Evolutionary conservation across 2,113 vertebrate genomes (phyloP).

Genomic region (Sisor rabdophorus): DNA sequence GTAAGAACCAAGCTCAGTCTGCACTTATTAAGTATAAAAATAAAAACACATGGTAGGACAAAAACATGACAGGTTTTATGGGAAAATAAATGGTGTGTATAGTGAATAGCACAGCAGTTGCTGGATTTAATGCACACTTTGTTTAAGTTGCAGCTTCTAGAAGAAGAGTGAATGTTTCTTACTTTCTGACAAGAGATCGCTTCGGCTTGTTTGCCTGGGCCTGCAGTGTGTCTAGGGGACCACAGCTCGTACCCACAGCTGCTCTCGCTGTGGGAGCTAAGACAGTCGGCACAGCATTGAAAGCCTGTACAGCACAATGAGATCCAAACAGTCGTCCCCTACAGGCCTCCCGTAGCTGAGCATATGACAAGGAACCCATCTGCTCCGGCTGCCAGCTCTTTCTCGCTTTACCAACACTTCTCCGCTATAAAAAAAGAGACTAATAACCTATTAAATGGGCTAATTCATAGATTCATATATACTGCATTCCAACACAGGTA

Average conservation of each 20-base stretch:
- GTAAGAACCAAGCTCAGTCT: neutral
- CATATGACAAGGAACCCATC: slow-evolving; percentile 32
- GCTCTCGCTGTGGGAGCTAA: slow-evolving; percentile 14
- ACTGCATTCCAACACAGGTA: slow-evolving; percentile 70
- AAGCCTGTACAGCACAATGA: neutral
- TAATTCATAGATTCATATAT: slow-evolving; percentile 42
- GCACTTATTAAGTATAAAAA: neutral
- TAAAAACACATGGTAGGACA: no score
- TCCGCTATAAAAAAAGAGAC: neutral
- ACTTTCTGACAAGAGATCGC: slow-evolving; percentile 2
- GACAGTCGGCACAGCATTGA: slow-evolving; percentile 19
- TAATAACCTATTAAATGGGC: slow-evolving; percentile 28
- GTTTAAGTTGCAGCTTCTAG: neutral
- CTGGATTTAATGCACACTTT: neutral
- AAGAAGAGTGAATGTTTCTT: neutral
- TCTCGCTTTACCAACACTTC: neutral
- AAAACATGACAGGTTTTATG: neutral
- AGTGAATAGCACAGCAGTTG: neutral
- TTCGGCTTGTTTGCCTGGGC: slow-evolving; percentile 9
- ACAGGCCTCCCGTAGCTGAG: slow-evolving; percentile 7
- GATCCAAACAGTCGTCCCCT: slow-evolving; percentile 15
- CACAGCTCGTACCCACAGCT: slow-evolving; percentile 10
- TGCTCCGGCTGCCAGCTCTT: slow-evolving; percentile 16
- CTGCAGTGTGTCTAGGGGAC: slow-evolving; percentile 22
- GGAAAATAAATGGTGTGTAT: neutral